Percentiles rank a stretch among this genome's conserved stretches.
Conservation (phyloP, 2,888 invertebrate species). For the Sesamia inferens region DNA sequence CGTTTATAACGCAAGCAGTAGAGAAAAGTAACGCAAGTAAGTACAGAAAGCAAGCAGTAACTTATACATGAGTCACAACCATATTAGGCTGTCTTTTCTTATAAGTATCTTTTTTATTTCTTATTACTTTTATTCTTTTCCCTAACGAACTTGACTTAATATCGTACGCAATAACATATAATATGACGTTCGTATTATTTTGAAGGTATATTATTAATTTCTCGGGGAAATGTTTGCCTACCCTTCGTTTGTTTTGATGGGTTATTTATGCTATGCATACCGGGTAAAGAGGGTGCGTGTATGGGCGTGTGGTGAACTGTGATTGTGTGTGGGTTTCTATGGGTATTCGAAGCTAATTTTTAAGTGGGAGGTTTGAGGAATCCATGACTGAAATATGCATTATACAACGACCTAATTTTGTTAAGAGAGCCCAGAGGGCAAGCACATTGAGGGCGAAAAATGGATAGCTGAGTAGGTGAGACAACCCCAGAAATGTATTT, state of each 20-base stretch:
- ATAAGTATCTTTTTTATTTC: conserved; percentile 12
- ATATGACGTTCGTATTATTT: conserved; percentile 32
- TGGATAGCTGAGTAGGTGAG: too few relatives aligned
- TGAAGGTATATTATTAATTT: conserved; percentile 53
- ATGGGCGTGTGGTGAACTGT: conserved; percentile 8
- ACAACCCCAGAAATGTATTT: too few relatives aligned
- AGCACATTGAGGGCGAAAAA: too few relatives aligned
- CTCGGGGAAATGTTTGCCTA: conserved; percentile 34
- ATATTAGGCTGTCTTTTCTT: conserved; percentile 3
- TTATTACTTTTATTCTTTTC: conserved; percentile 4
- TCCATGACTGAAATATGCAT: background rate
- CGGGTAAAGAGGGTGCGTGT: conserved; percentile 36
- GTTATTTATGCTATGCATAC: conserved; percentile 46
- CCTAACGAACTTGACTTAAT: conserved; percentile 39
- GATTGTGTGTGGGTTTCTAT: background rate
- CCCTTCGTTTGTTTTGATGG: conserved; percentile 51
- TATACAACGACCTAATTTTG: too few relatives aligned
- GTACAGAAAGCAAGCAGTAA: too few relatives aligned
- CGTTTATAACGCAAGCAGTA: background rate
- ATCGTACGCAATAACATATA: conserved; percentile 40
- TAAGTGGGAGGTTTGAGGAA: background rate
- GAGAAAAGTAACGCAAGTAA: too few relatives aligned
- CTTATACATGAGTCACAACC: background rate
- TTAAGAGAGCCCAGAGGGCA: too few relatives aligned
- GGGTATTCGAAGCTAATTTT: background rate